These are phyloP conservation scores for Pedicia rivosa DNA, from an alignment of 2,888 invertebrate species.

Conservation along the genomic window DNA sequence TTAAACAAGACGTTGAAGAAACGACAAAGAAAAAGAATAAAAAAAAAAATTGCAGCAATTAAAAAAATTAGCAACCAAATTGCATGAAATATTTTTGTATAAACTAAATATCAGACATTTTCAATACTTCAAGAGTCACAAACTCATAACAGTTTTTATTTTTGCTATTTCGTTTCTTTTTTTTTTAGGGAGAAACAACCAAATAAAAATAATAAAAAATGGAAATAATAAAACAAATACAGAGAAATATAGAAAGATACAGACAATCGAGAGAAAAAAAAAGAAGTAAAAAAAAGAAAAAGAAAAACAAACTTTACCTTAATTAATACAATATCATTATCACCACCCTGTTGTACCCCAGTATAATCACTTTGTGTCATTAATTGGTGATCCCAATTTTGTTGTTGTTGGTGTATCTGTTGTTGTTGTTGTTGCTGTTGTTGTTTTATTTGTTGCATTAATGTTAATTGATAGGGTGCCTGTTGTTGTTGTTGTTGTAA, in stretches of 20 bases:
- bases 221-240: background rate
- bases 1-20: too few species aligned
- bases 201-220: slow-evolving; percentile 1
- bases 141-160: too few species aligned
- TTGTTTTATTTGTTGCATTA: too few species aligned
- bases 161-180: background rate
- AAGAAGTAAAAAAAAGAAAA: background rate
- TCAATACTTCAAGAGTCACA: too few species aligned
- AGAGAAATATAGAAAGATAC: background rate
- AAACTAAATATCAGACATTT: too few species aligned
- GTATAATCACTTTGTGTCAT: slow-evolving; percentile 6
- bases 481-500: slow-evolving; percentile 12
- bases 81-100: too few species aligned
- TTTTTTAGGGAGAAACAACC: background rate
- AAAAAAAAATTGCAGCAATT: too few species aligned
- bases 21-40: too few species aligned
- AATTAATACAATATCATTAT: slow-evolving; percentile 30
- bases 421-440: slow-evolving; percentile 21
- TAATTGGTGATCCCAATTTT: slow-evolving; percentile 17
- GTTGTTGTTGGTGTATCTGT: slow-evolving; percentile 28
- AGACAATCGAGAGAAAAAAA: background rate
- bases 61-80: too few species aligned
- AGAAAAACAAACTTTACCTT: slow-evolving; percentile 26
- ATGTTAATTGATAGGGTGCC: too few species aligned
- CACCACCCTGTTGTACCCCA: slow-evolving; percentile 25